Base-by-base conservation (phyloP, 2,797 vertebrate genomes). In the Heterohyrax brucei region DNA sequence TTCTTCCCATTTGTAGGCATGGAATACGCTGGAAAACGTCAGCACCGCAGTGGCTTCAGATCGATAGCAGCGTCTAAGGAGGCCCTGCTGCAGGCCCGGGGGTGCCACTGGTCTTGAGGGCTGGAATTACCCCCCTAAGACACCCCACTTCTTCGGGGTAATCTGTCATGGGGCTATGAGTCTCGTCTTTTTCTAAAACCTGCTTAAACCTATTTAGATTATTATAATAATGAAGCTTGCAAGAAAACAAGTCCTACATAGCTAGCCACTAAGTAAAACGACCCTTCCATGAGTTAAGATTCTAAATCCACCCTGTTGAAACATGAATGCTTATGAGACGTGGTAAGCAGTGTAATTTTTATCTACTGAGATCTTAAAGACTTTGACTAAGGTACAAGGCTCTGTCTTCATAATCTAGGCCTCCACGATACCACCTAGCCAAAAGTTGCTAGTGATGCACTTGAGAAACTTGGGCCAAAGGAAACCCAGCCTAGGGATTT, bases 321-420 rank as follows among this genome's bases (percentile, higher is more conserved):
- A 50, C 2, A 0, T n/a, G 61, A 48, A 30, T 22, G 44, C 39
- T 59, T 14, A 44, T 24, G 61, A 28, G 68, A 70, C 44, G 33
- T 30, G 33, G 28, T 61, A 44, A 89, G 21, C 56, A 46, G 33
- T 61, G 81, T 78, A 30, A 22, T 33, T 68, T 82, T 84, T 44
- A 66, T 80, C 78, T 50, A 8, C 0, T 76, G 87, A 89, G 26
- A 62, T 66, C 73, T 64, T 85, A 39, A 70, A 95, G 83, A 79
- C 12, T 10, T 7, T 82, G 53, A 46, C 70, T 13, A 21, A 87
- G 30, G 2, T 76, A 56, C 18, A 18, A 30, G 46, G 16, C 24
- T 79, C 78, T 81, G 28, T 64, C 22, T 66, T 66, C 48, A 16
- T 76, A 64, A 77, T 8, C 59, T 26, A 50, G 64, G 59, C 56